phyloP scores from a whole-genome alignment of 2,113 vertebrate genomes.

The Dromiciops gliroides region DNA sequence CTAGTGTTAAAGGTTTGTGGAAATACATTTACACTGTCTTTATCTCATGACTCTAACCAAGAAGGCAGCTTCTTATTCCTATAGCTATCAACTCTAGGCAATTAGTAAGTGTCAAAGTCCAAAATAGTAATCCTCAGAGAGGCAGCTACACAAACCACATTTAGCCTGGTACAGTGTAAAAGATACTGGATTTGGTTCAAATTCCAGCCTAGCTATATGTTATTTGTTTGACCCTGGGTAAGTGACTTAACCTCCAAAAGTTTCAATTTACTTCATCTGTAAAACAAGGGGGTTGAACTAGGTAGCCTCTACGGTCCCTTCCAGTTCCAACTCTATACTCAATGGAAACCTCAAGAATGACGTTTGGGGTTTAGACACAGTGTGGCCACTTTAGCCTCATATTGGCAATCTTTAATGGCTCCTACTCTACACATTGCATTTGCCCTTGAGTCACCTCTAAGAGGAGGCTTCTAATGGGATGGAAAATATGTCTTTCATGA shows the following conservation, averaged over 20 bases:
- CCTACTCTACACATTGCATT: not conserved
- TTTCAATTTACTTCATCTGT: not conserved
- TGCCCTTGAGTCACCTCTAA: not conserved
- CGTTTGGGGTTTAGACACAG: conserved; percentile 11
- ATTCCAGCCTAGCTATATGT: not conserved
- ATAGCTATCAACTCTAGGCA: not conserved
- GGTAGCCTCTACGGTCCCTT: not conserved
- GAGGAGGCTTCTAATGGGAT: not conserved
- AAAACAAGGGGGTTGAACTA: not conserved
- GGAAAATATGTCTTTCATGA: not conserved
- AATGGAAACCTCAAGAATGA: not conserved
- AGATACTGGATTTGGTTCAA: not conserved
- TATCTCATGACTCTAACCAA: not conserved
- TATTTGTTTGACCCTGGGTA: too few species aligned
- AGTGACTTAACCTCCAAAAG: not conserved
- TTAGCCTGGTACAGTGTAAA: not conserved
- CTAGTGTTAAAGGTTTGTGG: conserved; percentile 3
- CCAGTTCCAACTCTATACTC: not conserved
- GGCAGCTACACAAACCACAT: not conserved
- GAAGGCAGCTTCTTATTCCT: not conserved
- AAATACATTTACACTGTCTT: not conserved
- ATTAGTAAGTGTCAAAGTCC: not conserved
- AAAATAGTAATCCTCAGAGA: not conserved
- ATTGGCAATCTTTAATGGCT: not conserved
- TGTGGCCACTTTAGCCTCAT: not conserved